A percentile compares a stretch with the other conserved stretches of the same genome.
Evolutionary conservation across 2,888 invertebrate species (phyloP).

Genomic region (Acrocera orbiculus): DNA sequence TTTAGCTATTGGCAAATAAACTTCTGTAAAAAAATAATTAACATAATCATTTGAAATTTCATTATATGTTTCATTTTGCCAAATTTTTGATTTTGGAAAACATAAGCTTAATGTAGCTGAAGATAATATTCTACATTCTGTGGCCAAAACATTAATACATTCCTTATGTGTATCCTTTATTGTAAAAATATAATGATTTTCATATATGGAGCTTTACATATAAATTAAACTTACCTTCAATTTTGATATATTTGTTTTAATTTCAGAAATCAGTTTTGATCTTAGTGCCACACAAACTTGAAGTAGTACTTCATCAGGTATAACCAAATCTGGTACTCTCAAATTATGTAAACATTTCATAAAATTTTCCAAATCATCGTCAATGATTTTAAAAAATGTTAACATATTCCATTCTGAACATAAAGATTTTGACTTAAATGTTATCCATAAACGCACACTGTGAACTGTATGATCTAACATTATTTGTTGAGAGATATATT

Average conservation of each 20-base stretch:
- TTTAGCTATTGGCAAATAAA: slow-evolving; percentile 57
- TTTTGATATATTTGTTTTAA: slow-evolving; percentile 54
- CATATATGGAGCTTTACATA: not conserved
- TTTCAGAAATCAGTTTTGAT: slow-evolving; percentile 63
- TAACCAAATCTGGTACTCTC: slow-evolving; percentile 21
- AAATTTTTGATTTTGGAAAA: slow-evolving; percentile 53
- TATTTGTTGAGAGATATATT: not conserved
- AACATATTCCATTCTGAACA: slow-evolving; percentile 60
- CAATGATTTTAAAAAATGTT: slow-evolving; percentile 50
- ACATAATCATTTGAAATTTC: slow-evolving; percentile 45
- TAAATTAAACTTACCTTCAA: slow-evolving; percentile 39
- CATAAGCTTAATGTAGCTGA: slow-evolving; percentile 67
- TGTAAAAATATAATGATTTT: slow-evolving; percentile 15
- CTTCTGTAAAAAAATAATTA: slow-evolving; percentile 51
- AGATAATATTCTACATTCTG: slow-evolving; percentile 57
- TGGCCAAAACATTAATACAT: slow-evolving; percentile 52
- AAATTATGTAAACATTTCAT: slow-evolving; percentile 42
- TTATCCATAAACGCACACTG: slow-evolving; percentile 59
- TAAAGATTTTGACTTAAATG: slow-evolving; percentile 50
- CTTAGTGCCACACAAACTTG: slow-evolving; percentile 66
- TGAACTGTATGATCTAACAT: slow-evolving; percentile 58
- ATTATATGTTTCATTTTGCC: slow-evolving; percentile 38
- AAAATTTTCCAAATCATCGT: slow-evolving; percentile 45
- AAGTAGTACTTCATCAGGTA: slow-evolving; percentile 53
- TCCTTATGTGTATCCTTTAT: slow-evolving; percentile 57